These are phyloP conservation scores for Euzetes globulus DNA, from an alignment of 2,888 invertebrate species.

Conservation along the genomic window DNA sequence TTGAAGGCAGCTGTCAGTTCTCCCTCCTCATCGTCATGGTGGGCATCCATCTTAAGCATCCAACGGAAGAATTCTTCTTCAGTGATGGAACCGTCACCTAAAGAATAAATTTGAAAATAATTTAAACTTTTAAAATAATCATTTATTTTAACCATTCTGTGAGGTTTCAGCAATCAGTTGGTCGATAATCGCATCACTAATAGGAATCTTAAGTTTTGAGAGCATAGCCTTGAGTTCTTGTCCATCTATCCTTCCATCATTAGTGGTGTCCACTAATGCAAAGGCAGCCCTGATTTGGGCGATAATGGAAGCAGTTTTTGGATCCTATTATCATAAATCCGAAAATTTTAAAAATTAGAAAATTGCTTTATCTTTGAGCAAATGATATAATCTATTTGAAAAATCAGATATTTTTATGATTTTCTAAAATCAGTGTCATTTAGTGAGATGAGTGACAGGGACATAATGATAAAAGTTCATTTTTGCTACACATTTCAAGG, in stretches of 20 bases:
- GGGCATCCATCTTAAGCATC: constrained; percentile 22
- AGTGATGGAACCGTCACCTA: constrained; percentile 10
- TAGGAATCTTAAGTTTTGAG: not conserved
- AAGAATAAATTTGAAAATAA: not conserved
- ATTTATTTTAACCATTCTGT: not conserved
- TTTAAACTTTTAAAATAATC: not conserved
- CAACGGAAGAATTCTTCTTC: constrained; percentile 21
- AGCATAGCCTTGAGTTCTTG: constrained; percentile 15
- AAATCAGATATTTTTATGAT: too few relatives aligned
- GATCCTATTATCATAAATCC: not conserved
- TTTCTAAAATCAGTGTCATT: too few relatives aligned
- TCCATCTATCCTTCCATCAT: not conserved
- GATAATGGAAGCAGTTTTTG: not conserved
- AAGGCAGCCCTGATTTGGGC: constrained; percentile 22
- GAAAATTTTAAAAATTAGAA: not conserved
- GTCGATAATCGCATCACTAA: constrained; percentile 9
- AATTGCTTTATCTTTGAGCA: not conserved
- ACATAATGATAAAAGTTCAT: too few relatives aligned
- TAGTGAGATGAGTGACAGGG: too few relatives aligned
- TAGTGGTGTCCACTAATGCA: constrained; percentile 4
- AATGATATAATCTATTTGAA: too few relatives aligned
- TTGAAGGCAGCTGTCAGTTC: constrained; percentile 11
- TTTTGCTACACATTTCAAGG: too few relatives aligned
- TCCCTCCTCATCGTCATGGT: constrained; percentile 1
- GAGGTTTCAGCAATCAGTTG: constrained; percentile 5